phyloP scores from a whole-genome alignment of 2,113 vertebrate genomes.

The Etheostoma spectabile region DNA sequence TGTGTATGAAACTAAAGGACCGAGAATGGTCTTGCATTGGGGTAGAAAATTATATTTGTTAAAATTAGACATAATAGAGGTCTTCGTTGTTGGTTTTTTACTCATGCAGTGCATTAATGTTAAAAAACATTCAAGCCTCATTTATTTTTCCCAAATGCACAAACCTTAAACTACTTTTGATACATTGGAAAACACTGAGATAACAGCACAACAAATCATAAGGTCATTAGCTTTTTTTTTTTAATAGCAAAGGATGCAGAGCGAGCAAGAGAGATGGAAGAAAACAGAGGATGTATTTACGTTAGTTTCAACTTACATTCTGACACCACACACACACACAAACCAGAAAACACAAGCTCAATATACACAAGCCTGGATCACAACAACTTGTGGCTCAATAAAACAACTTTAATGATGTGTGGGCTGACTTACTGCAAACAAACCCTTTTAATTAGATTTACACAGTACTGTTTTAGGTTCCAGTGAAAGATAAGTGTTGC shows the following conservation, averaged over 20 bases:
- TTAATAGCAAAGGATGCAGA: slow-evolving; percentile 36
- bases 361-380: slow-evolving; percentile 47
- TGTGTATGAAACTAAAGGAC: background rate
- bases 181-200: background rate
- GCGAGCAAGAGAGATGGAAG: slow-evolving; percentile 10
- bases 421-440: slow-evolving; percentile 70
- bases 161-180: slow-evolving; percentile 2
- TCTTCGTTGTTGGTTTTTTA: background rate
- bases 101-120: slow-evolving; percentile 11
- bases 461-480: slow-evolving; percentile 60
- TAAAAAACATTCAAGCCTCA: background rate
- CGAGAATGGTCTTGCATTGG: background rate
- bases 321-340: slow-evolving; percentile 46
- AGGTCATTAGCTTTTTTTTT: background rate
- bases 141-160: background rate
- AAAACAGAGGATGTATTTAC: slow-evolving; percentile 35
- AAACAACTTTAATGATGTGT: slow-evolving; percentile 71
- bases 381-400: slow-evolving; percentile 68
- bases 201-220: slow-evolving; percentile 15
- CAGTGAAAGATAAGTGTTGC: slow-evolving; percentile 57
- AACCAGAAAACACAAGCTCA: slow-evolving; percentile 54
- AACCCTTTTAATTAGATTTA: slow-evolving; percentile 71
- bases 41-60: background rate
- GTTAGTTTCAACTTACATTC: slow-evolving; percentile 56
- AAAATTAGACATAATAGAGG: background rate